Percentiles rank a stretch among this genome's conserved stretches.
Evolutionary conservation across 2,113 vertebrate species (phyloP).

Genomic region (Rhegmatorhina hoffmannsi): DNA sequence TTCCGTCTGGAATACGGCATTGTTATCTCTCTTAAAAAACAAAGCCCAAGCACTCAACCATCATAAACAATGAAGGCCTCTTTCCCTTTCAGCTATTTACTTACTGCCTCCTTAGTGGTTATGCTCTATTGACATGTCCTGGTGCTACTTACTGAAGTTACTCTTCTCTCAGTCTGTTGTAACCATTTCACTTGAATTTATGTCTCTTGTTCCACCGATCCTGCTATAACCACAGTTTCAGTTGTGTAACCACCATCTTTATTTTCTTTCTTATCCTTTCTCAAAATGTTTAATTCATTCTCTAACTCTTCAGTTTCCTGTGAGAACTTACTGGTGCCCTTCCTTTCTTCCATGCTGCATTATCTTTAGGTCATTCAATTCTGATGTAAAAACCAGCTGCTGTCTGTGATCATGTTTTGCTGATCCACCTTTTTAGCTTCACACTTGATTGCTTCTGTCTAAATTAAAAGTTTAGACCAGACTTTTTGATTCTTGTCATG

Average conservation of each 20-base stretch:
- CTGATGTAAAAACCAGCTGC: background rate
- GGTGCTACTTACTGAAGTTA: background rate
- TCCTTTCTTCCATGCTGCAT: background rate
- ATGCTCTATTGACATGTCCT: accelerated
- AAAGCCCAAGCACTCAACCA: background rate
- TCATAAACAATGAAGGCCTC: background rate
- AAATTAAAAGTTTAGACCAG: background rate
- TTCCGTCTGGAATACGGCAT: background rate
- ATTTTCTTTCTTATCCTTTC: background rate
- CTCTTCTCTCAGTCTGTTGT: background rate
- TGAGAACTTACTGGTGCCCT: background rate
- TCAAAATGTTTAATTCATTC: background rate
- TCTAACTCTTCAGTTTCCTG: background rate
- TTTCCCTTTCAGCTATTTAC: background rate
- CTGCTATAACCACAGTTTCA: background rate
- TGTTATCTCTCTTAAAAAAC: background rate
- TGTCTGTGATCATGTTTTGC: background rate
- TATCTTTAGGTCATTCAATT: background rate
- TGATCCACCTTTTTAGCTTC: background rate
- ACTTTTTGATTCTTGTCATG: background rate
- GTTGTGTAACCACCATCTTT: background rate
- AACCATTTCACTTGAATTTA: background rate
- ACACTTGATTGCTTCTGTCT: background rate
- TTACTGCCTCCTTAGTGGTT: background rate
- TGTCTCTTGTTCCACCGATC: background rate